A percentile compares a stretch with the other conserved stretches of the same genome.
Conservation (phyloP, 2,797 vertebrate species). For the Sebastes dallii region DNA sequence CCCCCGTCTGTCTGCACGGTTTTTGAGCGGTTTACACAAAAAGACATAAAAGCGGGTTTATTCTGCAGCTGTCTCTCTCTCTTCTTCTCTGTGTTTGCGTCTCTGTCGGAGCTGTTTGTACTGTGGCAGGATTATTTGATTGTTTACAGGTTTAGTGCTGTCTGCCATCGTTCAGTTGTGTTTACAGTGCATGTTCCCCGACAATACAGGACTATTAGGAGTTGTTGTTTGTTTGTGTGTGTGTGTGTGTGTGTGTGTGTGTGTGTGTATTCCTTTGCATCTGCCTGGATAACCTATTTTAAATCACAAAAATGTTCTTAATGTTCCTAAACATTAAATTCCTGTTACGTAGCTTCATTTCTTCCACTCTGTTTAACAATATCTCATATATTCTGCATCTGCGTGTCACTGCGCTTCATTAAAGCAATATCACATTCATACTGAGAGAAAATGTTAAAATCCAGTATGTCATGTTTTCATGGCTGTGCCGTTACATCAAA, state of each 20-base stretch:
- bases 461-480: slow-evolving; percentile 12
- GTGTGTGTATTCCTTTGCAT: slow-evolving; percentile 1
- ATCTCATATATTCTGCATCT: slow-evolving; percentile 17
- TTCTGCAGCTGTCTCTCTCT: slow-evolving; percentile 6
- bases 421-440: slow-evolving; percentile 27
- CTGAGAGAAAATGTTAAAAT: slow-evolving; percentile 33
- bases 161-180: slow-evolving; percentile 48
- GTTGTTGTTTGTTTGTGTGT: not conserved
- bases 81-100: slow-evolving; percentile 17
- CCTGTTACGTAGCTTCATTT: not conserved
- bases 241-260: slow-evolving; percentile 2
- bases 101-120: slow-evolving; percentile 40
- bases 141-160: slow-evolving; percentile 56
- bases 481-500: not conserved
- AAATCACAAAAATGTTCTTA: slow-evolving; percentile 1
- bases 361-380: slow-evolving; percentile 22
- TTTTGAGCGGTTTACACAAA: slow-evolving; percentile 9
- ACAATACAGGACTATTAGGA: slow-evolving; percentile 26
- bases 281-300: slow-evolving; percentile 21
- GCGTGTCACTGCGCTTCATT: slow-evolving; percentile 22
- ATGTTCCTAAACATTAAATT: slow-evolving; percentile 3
- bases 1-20: slow-evolving; percentile 26
- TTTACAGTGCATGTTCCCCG: slow-evolving; percentile 29
- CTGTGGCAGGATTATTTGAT: slow-evolving; percentile 48
- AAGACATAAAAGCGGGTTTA: slow-evolving; percentile 7